Base-by-base conservation (phyloP, 2,797 vertebrate genomes). In the Pelodytes ibericus region DNA sequence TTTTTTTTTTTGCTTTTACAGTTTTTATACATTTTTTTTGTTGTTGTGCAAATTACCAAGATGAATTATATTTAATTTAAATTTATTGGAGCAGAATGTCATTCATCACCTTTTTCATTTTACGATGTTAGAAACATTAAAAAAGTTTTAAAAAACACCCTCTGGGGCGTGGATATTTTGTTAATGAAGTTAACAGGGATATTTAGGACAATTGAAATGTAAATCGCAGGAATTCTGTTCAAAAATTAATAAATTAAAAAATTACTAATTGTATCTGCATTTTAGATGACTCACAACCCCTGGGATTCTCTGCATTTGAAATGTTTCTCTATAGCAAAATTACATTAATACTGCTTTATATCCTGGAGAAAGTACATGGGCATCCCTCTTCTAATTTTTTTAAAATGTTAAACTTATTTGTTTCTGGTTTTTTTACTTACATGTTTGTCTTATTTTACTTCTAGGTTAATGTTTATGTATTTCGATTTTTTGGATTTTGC, bases 201-300 rank as follows among this genome's bases (percentile, higher is more conserved):
- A 27, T 61, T 59, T 29, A 27, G 39, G 18, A 27, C 8, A 74
- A 63, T 64, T 63, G 39, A 56, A 10, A 73, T 6, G 10, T 30
- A 27, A 36, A 44, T 74, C 7, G 20, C 2, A 67, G 44, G 44
- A 44, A 66, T 11, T 49, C 63, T 67, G 36, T 16, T 33, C 11
- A 59, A 65, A 51, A 51, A 24, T 3, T 36, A 36, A 47, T 59
- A n/a, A 59, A 27, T 74, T 15, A 39, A 27, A 74, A 58, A 41
- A 15, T 10, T 47, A 10, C 10, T 4, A 15, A 15, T 47, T 47
- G 13, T 16, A 4, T 47, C 44, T 16, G 44, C 16, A 18, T 47
- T 4, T 6, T 36, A 36, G 33, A 36, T 36, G 33, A 11, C 30
- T n/a, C n/a, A n/a, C n/a, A n/a, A n/a, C n/a, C n/a, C n/a, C n/a